Evolutionary conservation across 2,113 vertebrate species (phyloP), one percentile per base, ranked within the genome.

Genomic region (Protobothrops mucrosquamatus): DNA sequence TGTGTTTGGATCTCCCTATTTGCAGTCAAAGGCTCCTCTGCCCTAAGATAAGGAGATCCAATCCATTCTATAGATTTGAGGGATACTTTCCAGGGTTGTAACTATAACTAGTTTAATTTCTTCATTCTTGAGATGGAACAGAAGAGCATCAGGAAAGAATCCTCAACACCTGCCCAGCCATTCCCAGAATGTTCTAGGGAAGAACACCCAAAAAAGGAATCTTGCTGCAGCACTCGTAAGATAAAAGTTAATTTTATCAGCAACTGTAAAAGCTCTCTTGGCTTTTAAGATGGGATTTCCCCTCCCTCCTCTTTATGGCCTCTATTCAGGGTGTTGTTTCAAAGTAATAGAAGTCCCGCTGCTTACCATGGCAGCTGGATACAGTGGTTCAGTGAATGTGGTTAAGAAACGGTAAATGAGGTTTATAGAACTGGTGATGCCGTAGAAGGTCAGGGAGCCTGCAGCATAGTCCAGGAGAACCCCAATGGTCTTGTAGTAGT

Each of bases 311-410:
- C 87, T 39, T 29, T 43, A 20, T 88, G 26, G 26, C 15, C n/a
- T 34, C 89, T 92, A 91, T 74, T 95, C 93, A 0, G 95, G 91
- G 54, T 48, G 89, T 87, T 92, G 96, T 94, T 91, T 95, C 91
- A 97, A 93, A 8, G 94, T 96, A 92, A 95, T 46, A 0, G 94
- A 94, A 29, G 95, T 89, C 3, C 96, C 94, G 22, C 96, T 95
- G 93, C 97, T 94, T 88, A 96, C 96, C 97, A 95, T 97, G 88
- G 95, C 93, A 0, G 96, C 96, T 1, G 97, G 97, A 93, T 94
- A 96, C 7, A 97, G 92, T 0, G 96, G 96, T 91, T 97, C 94
- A 0, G 94, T 95, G 94, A 97, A 97, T 43, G 94, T 26, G 90
- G 92, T 91, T 11, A 96, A 95, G 93, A 96, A 96, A 69, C 95